phyloP scores from a whole-genome alignment of 1,140 invertebrate genomes.

The Melanaphis sacchari region DNA sequence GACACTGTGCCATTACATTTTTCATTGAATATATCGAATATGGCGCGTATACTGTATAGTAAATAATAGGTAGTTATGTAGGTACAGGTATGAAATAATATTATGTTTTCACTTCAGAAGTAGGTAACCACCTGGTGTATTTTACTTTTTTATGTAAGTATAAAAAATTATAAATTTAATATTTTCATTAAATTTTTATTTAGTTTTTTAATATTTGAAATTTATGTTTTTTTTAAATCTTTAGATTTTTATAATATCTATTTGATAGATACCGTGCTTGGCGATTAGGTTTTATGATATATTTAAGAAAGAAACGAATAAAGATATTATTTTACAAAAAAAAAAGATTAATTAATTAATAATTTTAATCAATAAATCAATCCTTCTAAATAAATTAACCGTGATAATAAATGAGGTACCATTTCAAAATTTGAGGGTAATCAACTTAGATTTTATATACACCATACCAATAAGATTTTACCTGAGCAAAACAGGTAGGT shows the following conservation, averaged over 20 bases:
- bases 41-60: not conserved
- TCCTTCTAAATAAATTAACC: no score
- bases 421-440: no score
- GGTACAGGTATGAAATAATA: not conserved
- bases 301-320: not conserved
- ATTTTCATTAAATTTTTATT: not conserved
- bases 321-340: not conserved
- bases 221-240: not conserved
- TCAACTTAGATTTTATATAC: not conserved
- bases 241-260: not conserved
- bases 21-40: not conserved
- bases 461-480: not conserved
- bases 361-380: no score
- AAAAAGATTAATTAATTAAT: not conserved
- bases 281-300: not conserved
- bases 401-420: no score
- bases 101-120: constrained; percentile 13
- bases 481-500: not conserved
- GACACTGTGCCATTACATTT: not conserved
- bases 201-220: not conserved
- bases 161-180: not conserved
- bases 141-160: not conserved
- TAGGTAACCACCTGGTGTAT: not conserved
- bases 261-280: not conserved
- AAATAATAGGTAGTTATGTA: not conserved